Evolutionary conservation across 1,140 invertebrate genomes (phyloP).

Genomic region (Microplitis demolitor): DNA sequence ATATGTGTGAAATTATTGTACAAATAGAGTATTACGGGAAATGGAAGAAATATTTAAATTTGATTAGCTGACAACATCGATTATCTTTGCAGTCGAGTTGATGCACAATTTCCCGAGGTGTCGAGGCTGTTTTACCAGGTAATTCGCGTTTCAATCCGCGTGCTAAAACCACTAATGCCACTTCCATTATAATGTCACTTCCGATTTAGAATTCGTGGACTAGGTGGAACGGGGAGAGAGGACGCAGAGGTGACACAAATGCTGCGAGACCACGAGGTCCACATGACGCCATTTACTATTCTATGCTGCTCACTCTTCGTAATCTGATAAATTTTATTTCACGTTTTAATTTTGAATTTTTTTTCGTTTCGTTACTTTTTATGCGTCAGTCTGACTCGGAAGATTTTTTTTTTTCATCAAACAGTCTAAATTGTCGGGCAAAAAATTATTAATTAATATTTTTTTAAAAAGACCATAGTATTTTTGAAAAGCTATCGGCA

Average conservation of each 20-base stretch:
- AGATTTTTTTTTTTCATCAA: too few relatives aligned
- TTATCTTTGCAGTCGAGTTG: not conserved
- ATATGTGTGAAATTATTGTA: too few relatives aligned
- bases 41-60: not conserved
- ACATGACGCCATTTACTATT: not conserved
- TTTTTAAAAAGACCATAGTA: too few relatives aligned
- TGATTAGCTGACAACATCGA: not conserved
- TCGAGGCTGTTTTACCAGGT: conserved; percentile 31
- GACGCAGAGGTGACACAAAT: conserved; percentile 5
- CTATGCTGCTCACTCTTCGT: not conserved
- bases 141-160: conserved; percentile 16
- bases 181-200: conserved; percentile 55
- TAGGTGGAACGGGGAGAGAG: not conserved
- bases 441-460: too few relatives aligned
- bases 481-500: too few relatives aligned
- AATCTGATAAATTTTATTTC: conserved; percentile 4
- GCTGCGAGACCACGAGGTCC: not conserved
- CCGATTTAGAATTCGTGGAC: conserved; percentile 44
- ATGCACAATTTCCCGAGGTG: conserved; percentile 18
- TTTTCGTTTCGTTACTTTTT: not conserved
- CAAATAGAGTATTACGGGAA: not conserved
- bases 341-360: conserved; percentile 24
- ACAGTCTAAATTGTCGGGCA: too few relatives aligned
- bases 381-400: too few relatives aligned
- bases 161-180: conserved; percentile 48